Evolutionary conservation across 2,888 invertebrate species (phyloP).

Genomic region (Lithosia quadra): DNA sequence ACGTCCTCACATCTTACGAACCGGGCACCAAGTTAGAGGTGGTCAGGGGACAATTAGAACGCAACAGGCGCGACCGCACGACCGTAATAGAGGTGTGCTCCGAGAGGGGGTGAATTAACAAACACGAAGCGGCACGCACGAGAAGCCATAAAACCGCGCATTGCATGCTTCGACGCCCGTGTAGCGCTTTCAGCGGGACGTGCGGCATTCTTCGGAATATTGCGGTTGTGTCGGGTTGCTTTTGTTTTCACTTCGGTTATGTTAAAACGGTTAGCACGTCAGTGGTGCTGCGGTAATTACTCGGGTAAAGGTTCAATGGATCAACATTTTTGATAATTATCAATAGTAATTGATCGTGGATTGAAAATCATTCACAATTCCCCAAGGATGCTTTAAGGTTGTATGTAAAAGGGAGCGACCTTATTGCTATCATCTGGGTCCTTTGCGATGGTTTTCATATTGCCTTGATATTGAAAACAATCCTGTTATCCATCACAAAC

Average conservation of each 20-base stretch:
- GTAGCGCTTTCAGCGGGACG: slow-evolving; percentile 42
- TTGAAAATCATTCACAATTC: too few relatives aligned
- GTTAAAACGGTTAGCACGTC: not conserved
- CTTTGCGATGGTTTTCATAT: too few relatives aligned
- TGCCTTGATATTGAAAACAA: too few relatives aligned
- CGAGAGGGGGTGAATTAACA: slow-evolving; percentile 61
- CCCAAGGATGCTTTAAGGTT: too few relatives aligned
- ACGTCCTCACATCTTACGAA: slow-evolving; percentile 26
- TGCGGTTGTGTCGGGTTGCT: not conserved
- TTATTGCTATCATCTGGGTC: too few relatives aligned
- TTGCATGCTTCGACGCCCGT: slow-evolving; percentile 44
- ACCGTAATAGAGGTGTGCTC: slow-evolving; percentile 41
- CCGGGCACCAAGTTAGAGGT: slow-evolving; percentile 38
- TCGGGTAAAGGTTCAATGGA: not conserved
- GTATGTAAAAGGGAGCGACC: too few relatives aligned
- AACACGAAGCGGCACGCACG: slow-evolving; percentile 65
- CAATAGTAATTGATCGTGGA: too few relatives aligned
- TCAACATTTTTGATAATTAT: too few relatives aligned
- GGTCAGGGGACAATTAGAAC: slow-evolving; percentile 58
- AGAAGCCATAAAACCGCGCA: slow-evolving; percentile 63
- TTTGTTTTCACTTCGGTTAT: slow-evolving; percentile 4
- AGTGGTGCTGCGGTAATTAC: not conserved
- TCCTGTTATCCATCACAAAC: too few relatives aligned
- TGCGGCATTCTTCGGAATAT: not conserved
- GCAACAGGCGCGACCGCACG: slow-evolving; percentile 62